Conservation (phyloP, 2,888 invertebrate genomes). For the Sialis fuliginosa region DNA sequence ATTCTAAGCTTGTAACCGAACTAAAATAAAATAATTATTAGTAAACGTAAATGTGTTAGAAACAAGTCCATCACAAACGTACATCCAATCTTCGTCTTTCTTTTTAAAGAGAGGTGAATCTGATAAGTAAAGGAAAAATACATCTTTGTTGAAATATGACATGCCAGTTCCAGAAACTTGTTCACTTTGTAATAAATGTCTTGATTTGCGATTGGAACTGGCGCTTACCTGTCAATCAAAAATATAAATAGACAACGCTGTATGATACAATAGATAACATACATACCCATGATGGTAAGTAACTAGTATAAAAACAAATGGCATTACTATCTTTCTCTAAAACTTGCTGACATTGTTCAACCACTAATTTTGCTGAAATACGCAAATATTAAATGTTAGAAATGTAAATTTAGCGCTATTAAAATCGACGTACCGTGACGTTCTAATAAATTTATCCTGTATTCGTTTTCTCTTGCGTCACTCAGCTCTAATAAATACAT, state of each 20-base stretch:
- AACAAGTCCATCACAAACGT: not conserved
- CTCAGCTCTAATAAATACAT: slow-evolving; percentile 36
- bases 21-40: too few relatives aligned
- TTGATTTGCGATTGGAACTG: not conserved
- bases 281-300: slow-evolving; percentile 33
- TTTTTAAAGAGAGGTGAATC: not conserved
- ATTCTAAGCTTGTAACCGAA: too few relatives aligned
- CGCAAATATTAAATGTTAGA: not conserved
- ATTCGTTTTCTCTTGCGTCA: slow-evolving; percentile 36
- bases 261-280: not conserved
- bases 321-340: slow-evolving; percentile 26
- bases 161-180: not conserved
- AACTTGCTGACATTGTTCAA: slow-evolving; percentile 30
- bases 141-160: not conserved
- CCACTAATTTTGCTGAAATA: slow-evolving; percentile 30
- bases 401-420: not conserved
- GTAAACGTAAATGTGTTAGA: too few relatives aligned
- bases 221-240: not conserved
- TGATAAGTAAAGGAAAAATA: not conserved
- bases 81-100: not conserved
- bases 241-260: not conserved
- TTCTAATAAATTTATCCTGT: slow-evolving; percentile 32
- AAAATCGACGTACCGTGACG: slow-evolving; percentile 32
- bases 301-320: slow-evolving; percentile 37
- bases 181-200: slow-evolving; percentile 3